These are phyloP conservation scores for Pluvianellus socialis DNA, from an alignment of 2,113 vertebrate genomes.

Conservation along the genomic window DNA sequence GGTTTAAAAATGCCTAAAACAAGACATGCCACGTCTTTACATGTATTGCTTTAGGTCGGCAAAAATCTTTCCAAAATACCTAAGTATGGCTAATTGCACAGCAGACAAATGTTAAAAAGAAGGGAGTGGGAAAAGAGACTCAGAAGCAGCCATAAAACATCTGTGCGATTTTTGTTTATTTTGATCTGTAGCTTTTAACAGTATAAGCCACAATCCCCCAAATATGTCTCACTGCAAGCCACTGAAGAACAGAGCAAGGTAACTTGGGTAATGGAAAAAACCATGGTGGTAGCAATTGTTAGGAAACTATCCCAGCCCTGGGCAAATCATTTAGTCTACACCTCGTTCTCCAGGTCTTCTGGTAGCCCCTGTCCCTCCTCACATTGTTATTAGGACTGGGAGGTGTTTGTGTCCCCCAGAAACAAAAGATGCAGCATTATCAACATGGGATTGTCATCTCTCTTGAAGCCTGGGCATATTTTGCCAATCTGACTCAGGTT, in stretches of 20 bases:
- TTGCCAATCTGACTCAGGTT: background rate
- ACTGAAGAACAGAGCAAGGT: background rate
- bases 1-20: background rate
- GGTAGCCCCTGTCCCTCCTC: background rate
- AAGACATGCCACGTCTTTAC: background rate
- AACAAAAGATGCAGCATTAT: background rate
- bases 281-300: background rate
- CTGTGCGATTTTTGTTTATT: background rate
- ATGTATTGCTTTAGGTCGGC: background rate
- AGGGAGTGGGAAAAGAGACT: background rate
- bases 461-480: background rate
- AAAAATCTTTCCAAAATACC: background rate
- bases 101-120: background rate
- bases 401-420: fast-evolving
- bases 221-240: background rate
- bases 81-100: background rate
- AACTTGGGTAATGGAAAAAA: background rate
- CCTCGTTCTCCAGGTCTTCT: background rate
- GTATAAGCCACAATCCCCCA: background rate
- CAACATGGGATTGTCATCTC: background rate
- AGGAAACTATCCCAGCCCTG: background rate
- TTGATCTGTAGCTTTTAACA: background rate
- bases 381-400: background rate
- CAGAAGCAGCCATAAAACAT: background rate
- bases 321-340: background rate